Base-by-base conservation (phyloP, 2,888 invertebrate genomes). In the Nymphalis polychloros region DNA sequence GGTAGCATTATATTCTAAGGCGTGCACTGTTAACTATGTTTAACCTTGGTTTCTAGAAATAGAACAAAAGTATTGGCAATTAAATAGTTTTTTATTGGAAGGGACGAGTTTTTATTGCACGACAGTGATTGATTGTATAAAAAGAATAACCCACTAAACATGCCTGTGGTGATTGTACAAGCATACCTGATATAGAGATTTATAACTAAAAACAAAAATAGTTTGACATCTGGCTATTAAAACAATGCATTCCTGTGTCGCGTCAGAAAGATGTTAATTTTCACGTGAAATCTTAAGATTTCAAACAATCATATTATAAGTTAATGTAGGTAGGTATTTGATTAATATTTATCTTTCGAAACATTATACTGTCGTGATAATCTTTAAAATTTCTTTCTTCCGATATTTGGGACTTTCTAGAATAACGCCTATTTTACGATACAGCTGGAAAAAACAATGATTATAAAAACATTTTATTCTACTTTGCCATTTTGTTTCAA, bases 101-200 rank as follows among this genome's bases (percentile, higher is more conserved):
- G 77, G 81, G 79, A 78, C 77, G 76, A 79, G 74, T 69, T 78
- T 75, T 73, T 75, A 79, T 79, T 70, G 76, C 73, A 72, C 81
- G 84, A 82, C 84, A 81, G 81, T 87, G 86, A 88, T 87, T 87
- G 82, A 88, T 88, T 84, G 78, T 73, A 76, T 76, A 75, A n/a
- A 78, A 81, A 81, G 78, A 76, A 77, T 75, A 73, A 57, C 75
- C 74, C 71, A 76, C 77, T 19, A 41, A 57, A 19, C 17, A 4
- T n/a, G n/a, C 19, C 53, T 3, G 7, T 57, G 17, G 13, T 41
- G 10, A 35, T 35, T 13, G 35, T 41, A 55, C 27, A 27, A 16
- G 23, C 27, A 23, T 27, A 16, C 27, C 23, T 17, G 16, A 8
- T n/a, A n/a, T n/a, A n/a, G 53, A 53, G 6, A 20, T 53, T 23